Percentiles rank a stretch among this genome's conserved stretches.
phyloP scores from a whole-genome alignment of 2,797 vertebrate genomes.

The Synanceia verrucosa region DNA sequence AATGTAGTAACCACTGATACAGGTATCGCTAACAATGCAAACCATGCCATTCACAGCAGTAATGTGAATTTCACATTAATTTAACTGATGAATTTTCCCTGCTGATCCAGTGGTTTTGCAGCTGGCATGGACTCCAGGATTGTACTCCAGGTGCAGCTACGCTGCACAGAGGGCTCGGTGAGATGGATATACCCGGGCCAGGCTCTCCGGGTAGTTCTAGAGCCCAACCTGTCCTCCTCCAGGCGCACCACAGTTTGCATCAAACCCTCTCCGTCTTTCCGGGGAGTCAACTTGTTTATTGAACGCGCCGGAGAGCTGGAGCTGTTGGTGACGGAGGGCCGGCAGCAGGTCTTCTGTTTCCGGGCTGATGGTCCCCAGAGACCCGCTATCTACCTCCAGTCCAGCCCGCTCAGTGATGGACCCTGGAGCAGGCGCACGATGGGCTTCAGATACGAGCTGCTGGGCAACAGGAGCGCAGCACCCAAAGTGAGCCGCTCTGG shows the following conservation, averaged over 20 bases:
- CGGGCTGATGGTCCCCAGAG: slow-evolving; percentile 51
- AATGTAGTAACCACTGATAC: background rate
- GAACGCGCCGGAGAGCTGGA: slow-evolving; percentile 78
- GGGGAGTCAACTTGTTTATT: slow-evolving; percentile 80
- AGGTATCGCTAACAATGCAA: background rate
- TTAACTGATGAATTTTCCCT: background rate
- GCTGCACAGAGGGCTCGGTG: slow-evolving; percentile 83
- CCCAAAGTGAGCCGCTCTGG: slow-evolving; percentile 44
- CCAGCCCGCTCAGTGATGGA: slow-evolving; percentile 71
- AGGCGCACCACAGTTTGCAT: slow-evolving; percentile 76
- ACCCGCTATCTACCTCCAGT: slow-evolving; percentile 84
- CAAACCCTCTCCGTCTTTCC: slow-evolving; percentile 74
- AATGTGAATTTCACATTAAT: background rate
- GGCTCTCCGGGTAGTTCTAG: slow-evolving; percentile 81
- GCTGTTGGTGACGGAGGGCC: slow-evolving; percentile 69
- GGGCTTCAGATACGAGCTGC: slow-evolving; percentile 85
- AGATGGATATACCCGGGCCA: slow-evolving; percentile 83
- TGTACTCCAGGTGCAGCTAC: slow-evolving; percentile 84
- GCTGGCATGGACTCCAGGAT: slow-evolving; percentile 66
- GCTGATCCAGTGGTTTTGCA: slow-evolving; percentile 74
- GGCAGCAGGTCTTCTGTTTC: slow-evolving; percentile 80
- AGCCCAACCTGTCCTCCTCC: slow-evolving; percentile 78
- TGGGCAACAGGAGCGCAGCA: slow-evolving; percentile 67
- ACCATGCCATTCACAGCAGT: background rate
- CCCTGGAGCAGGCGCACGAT: slow-evolving; percentile 68